phyloP scores from a whole-genome alignment of 2,113 vertebrate species.

The Ochotona princeps region DNA sequence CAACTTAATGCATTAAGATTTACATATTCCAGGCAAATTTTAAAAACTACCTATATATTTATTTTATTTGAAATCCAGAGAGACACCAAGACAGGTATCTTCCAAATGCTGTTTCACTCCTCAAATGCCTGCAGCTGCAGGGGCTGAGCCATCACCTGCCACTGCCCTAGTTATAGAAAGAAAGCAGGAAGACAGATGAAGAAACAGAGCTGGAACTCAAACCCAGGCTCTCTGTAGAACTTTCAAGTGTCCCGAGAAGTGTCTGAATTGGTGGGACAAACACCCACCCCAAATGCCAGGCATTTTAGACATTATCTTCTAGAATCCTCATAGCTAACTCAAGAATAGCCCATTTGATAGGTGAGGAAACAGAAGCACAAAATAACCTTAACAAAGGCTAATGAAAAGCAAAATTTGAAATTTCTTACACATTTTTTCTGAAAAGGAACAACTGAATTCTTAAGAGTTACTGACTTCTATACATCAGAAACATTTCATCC shows the following conservation, averaged over 20 bases:
- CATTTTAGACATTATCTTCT: background rate
- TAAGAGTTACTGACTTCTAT: background rate
- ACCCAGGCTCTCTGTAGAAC: too few species aligned
- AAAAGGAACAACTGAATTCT: background rate
- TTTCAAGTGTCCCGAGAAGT: too few species aligned
- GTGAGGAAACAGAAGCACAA: background rate
- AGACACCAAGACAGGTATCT: too few species aligned
- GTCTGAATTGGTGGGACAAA: too few species aligned
- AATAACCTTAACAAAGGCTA: background rate
- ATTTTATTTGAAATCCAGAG: too few species aligned
- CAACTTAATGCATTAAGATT: background rate
- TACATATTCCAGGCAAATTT: background rate
- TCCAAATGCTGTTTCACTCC: too few species aligned
- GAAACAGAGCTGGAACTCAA: too few species aligned
- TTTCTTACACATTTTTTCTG: background rate
- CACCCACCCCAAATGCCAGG: background rate
- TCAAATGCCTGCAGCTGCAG: too few species aligned
- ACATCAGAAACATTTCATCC: background rate
- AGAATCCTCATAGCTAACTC: background rate
- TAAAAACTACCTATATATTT: too few species aligned
- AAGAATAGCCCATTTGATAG: background rate
- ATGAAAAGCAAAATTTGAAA: constrained; percentile 7
- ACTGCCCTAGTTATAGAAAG: too few species aligned
- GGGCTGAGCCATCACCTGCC: too few species aligned
- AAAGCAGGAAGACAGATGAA: too few species aligned